Evolutionary conservation across 2,797 vertebrate genomes (phyloP).

Genomic region (Picus viridis): DNA sequence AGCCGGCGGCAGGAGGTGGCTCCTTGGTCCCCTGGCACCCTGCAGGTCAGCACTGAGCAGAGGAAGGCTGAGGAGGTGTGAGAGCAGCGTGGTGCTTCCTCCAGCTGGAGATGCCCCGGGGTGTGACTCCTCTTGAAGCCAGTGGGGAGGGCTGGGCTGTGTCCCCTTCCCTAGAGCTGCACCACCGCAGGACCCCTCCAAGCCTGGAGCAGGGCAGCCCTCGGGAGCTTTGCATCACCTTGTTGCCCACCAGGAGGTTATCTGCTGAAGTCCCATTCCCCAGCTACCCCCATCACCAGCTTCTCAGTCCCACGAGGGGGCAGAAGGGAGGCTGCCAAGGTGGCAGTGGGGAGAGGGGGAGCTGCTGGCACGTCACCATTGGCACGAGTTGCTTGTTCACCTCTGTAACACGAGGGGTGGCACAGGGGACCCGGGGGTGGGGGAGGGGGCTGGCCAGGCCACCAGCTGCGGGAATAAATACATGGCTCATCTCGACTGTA

Average conservation of each 20-base stretch:
- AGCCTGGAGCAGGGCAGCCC: neutral
- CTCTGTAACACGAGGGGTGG: conserved; percentile 39
- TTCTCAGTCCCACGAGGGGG: neutral
- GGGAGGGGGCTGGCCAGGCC: neutral
- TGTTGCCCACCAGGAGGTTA: neutral
- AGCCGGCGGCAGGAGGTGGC: neutral
- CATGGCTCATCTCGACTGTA: conserved; percentile 33
- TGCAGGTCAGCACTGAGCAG: accelerated
- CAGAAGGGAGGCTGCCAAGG: neutral
- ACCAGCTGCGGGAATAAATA: neutral
- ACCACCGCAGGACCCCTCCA: accelerated
- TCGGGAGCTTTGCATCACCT: neutral
- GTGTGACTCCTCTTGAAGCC: accelerated
- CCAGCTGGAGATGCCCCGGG: neutral
- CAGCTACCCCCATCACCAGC: neutral
- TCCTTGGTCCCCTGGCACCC: accelerated
- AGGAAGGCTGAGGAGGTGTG: neutral
- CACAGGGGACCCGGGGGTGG: neutral
- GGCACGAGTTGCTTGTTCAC: conserved; percentile 36
- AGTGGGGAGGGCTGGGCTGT: neutral
- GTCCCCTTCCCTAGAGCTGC: neutral
- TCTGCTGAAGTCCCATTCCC: neutral
- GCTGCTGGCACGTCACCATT: conserved; percentile 45
- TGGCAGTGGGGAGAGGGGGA: neutral
- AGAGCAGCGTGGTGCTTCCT: neutral